Conservation (phyloP, 2,113 vertebrate species). For the Eubucco bourcierii region DNA sequence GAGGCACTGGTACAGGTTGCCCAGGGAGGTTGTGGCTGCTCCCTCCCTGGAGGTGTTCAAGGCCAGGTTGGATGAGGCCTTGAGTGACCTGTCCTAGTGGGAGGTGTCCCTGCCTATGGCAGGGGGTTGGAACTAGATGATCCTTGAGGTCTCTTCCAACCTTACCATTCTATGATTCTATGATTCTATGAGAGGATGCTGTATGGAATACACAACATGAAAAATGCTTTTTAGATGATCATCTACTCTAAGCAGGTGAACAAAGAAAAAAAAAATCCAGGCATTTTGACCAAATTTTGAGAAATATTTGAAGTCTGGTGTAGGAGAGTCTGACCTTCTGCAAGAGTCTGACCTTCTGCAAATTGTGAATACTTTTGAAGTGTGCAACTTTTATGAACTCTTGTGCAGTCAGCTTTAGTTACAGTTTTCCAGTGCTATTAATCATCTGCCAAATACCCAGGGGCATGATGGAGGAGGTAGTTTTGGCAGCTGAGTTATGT, state of each 20-base stretch:
- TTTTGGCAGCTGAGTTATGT: not conserved
- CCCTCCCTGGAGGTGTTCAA: too few species aligned
- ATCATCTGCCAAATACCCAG: not conserved
- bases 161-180: too few species aligned
- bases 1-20: too few species aligned
- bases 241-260: not conserved
- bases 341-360: not conserved
- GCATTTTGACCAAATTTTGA: constrained; percentile 1
- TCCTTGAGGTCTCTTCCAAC: too few species aligned
- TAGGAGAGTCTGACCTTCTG: not conserved
- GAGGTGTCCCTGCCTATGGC: too few species aligned
- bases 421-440: not conserved
- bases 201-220: not conserved
- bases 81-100: too few species aligned
- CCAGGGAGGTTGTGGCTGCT: too few species aligned
- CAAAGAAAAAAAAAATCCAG: not conserved
- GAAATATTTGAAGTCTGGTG: not conserved
- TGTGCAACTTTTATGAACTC: not conserved
- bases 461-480: not conserved
- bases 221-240: not conserved
- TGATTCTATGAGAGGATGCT: too few species aligned
- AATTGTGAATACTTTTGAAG: not conserved
- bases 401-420: not conserved
- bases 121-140: too few species aligned
- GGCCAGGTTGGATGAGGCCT: too few species aligned